These are phyloP conservation scores for Lordiphosa stackelbergi DNA, from an alignment of 1,140 invertebrate species.

Conservation along the genomic window DNA sequence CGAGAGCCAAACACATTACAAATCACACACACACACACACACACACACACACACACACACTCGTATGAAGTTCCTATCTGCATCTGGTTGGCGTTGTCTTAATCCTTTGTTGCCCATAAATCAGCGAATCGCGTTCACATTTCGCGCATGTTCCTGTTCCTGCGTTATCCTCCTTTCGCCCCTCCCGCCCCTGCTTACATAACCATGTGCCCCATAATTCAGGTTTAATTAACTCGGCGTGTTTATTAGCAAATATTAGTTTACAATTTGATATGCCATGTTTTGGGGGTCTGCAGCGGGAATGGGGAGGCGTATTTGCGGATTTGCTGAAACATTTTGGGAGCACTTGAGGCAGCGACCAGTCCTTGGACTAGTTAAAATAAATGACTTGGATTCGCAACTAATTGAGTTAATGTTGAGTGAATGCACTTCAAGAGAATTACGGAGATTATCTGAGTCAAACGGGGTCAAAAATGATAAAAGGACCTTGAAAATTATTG, in stretches of 20 bases:
- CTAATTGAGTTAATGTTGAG: background rate
- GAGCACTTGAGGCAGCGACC: background rate
- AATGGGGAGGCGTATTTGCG: too few relatives aligned
- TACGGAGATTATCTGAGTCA: too few relatives aligned
- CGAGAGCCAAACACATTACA: constrained; percentile 16
- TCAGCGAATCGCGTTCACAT: constrained; percentile 69
- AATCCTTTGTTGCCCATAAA: constrained; percentile 75
- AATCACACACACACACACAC: background rate
- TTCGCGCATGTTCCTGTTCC: constrained; percentile 58
- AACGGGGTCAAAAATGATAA: too few relatives aligned
- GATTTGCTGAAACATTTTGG: constrained; percentile 23
- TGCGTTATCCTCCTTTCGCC: constrained; percentile 10
- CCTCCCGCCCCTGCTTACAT: constrained; percentile 9
- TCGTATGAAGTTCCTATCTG: constrained; percentile 47
- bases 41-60: background rate
- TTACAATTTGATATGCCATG: constrained; percentile 66
- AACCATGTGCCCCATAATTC: constrained; percentile 63
- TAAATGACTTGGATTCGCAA: background rate
- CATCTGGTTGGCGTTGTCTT: constrained; percentile 55
- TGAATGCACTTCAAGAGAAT: background rate
- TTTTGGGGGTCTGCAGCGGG: constrained; percentile 15
- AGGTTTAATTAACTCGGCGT: constrained; percentile 71
- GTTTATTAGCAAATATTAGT: constrained; percentile 76
- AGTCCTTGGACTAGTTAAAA: background rate
- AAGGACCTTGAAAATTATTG: too few relatives aligned